Conservation (phyloP, 2,113 vertebrate species). For the Lepus timidus region DNA sequence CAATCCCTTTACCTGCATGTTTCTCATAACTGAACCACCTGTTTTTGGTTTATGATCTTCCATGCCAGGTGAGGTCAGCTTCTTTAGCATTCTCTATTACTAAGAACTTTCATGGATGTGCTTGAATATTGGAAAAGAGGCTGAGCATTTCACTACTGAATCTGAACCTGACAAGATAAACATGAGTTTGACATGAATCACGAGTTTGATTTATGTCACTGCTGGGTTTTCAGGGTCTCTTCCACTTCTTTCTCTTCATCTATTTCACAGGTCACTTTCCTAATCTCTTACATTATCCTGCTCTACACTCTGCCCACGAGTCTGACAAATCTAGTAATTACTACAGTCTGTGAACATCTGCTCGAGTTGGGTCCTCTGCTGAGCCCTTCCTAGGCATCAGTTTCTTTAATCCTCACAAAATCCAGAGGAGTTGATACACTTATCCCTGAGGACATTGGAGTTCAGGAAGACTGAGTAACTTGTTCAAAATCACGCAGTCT, state of each 20-base stretch:
- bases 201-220: background rate
- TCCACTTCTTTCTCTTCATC: background rate
- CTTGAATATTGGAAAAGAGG: background rate
- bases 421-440: background rate
- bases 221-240: background rate
- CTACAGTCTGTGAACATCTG: background rate
- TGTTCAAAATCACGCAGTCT: background rate
- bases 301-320: background rate
- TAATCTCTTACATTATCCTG: background rate
- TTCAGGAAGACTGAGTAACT: background rate
- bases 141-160: background rate
- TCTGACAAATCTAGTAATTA: conserved; percentile 17
- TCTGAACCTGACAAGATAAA: background rate
- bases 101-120: background rate
- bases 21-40: background rate
- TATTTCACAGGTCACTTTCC: conserved; percentile 18
- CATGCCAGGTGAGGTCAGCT: background rate
- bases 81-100: background rate
- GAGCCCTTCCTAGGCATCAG: background rate
- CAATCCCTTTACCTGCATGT: background rate
- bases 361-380: background rate
- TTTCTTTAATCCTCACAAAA: conserved; percentile 29
- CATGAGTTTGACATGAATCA: background rate
- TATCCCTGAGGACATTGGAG: background rate
- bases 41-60: background rate